Evolutionary conservation across 2,113 vertebrate genomes (phyloP).

Genomic region (Ranitomeya imitator): DNA sequence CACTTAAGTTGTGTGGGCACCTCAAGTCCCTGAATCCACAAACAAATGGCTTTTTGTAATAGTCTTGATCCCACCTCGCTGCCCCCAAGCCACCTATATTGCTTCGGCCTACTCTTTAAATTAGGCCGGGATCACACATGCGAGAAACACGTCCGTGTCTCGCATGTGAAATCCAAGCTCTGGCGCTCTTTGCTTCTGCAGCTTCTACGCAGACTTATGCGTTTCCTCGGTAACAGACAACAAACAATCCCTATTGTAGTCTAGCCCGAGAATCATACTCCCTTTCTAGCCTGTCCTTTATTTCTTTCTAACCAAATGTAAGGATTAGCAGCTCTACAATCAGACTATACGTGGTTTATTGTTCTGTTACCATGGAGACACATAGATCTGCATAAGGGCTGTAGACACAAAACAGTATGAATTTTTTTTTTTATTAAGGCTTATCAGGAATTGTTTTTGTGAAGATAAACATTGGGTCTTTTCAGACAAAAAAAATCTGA

Average conservation of each 20-base stretch:
- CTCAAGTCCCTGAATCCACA: no score
- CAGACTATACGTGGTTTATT: background rate
- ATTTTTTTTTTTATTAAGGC: background rate
- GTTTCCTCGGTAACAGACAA: background rate
- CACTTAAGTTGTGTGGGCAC: no score
- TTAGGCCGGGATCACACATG: no score
- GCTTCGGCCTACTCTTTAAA: background rate
- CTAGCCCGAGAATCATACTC: no score
- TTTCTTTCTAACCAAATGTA: background rate
- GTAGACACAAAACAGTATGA: background rate
- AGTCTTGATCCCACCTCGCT: no score
- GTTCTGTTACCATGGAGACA: background rate
- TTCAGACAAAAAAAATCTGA: no score
- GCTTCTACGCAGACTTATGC: background rate
- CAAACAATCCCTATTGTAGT: background rate
- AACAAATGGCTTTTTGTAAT: no score
- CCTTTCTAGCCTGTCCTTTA: no score
- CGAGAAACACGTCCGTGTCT: no score
- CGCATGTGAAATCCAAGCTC: no score
- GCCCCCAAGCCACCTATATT: background rate
- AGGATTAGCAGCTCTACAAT: background rate
- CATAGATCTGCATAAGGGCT: background rate
- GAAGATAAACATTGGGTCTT: no score
- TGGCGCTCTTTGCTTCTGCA: background rate
- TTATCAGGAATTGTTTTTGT: no score